These are phyloP conservation scores for Paracentrotus lividus DNA, from an alignment of 53 echinoderm and acorn worm species.

Conservation along the genomic window DNA sequence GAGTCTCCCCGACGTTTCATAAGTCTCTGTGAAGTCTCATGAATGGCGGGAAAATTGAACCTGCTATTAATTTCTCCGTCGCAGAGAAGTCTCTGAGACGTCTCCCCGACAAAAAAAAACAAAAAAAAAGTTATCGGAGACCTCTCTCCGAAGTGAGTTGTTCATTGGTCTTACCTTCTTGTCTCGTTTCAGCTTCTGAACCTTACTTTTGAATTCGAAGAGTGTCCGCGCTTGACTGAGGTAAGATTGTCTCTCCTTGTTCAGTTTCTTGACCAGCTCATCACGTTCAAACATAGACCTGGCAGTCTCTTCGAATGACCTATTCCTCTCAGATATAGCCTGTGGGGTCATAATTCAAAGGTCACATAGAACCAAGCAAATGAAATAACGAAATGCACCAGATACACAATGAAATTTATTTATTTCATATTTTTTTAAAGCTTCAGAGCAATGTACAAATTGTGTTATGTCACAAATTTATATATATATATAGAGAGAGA, in stretches of 20 bases:
- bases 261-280: constrained; percentile 48
- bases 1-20: too few relatives aligned
- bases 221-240: constrained; percentile 13
- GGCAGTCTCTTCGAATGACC: constrained; percentile 51
- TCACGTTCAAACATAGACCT: constrained; percentile 56
- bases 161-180: constrained; percentile 40
- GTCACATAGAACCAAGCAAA: neutral
- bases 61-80: too few relatives aligned
- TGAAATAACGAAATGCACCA: neutral
- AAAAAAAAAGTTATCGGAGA: neutral
- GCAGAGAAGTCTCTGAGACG: too few relatives aligned
- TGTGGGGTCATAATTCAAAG: constrained; percentile 12
- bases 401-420: too few relatives aligned
- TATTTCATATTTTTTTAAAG: too few relatives aligned
- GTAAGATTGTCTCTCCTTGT: constrained; percentile 32
- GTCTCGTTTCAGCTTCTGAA: constrained; percentile 49
- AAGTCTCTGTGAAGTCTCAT: too few relatives aligned
- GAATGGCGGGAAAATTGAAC: too few relatives aligned
- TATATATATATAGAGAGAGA: too few relatives aligned
- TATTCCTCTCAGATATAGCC: constrained; percentile 47
- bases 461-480: too few relatives aligned
- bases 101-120: neutral
- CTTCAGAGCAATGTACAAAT: too few relatives aligned
- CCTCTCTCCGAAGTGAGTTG: too few relatives aligned
- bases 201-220: constrained; percentile 30